phyloP scores from a whole-genome alignment of 2,888 invertebrate species.

The Mamestra brassicae region DNA sequence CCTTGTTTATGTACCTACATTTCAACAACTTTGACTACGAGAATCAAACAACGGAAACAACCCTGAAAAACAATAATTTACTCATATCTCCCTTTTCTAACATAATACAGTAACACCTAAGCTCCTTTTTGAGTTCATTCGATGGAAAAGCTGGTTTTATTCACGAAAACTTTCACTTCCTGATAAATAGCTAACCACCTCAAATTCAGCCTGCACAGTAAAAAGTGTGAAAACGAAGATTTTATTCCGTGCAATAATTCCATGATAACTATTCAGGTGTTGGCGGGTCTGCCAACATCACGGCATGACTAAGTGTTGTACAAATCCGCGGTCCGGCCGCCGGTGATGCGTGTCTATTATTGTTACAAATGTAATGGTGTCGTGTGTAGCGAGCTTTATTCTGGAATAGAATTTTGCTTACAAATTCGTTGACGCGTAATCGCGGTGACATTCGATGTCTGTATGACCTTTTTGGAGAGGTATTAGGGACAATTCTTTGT shows the following conservation, averaged over 20 bases:
- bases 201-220: neutral
- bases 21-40: no score
- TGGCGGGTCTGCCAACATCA: constrained; percentile 62
- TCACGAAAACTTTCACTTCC: neutral
- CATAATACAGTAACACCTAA: no score
- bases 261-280: constrained; percentile 68
- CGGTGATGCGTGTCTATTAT: constrained; percentile 71
- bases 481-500: neutral
- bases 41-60: no score
- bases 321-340: constrained; percentile 47
- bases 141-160: neutral
- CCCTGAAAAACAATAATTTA: no score
- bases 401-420: constrained; percentile 62
- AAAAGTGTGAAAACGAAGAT: constrained; percentile 9
- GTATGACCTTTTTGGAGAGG: constrained; percentile 41
- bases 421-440: constrained; percentile 48
- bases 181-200: neutral
- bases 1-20: no score
- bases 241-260: constrained; percentile 62
- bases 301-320: constrained; percentile 62
- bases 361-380: constrained; percentile 72
- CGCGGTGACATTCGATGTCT: constrained; percentile 57
- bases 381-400: constrained; percentile 72
- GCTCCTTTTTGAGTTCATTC: no score
- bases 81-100: no score